These are phyloP conservation scores for Camarhynchus parvulus DNA, from an alignment of 2,113 vertebrate species.

Conservation along the genomic window DNA sequence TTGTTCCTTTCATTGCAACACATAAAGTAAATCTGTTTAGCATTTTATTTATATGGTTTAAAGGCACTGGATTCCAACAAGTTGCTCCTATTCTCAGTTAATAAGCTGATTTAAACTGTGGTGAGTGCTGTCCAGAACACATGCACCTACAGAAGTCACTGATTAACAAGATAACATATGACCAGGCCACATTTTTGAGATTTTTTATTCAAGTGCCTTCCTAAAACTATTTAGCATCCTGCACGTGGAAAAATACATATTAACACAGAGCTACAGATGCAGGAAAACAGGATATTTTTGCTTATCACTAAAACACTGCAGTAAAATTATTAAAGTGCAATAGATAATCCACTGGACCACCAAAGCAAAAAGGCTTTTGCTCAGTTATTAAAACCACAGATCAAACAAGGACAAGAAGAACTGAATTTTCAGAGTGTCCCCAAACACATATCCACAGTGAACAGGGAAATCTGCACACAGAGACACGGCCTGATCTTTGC, in stretches of 20 bases:
- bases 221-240: slow-evolving; percentile 63
- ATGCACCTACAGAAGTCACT: background rate
- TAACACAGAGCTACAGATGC: background rate
- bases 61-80: background rate
- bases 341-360: slow-evolving; percentile 29
- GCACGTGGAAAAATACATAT: slow-evolving; percentile 40
- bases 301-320: background rate
- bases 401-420: slow-evolving; percentile 16
- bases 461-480: background rate
- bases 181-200: slow-evolving; percentile 53
- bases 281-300: slow-evolving; percentile 54
- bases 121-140: background rate
- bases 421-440: background rate
- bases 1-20: background rate
- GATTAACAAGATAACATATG: slow-evolving; percentile 57
- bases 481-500: background rate
- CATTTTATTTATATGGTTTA: background rate
- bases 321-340: slow-evolving; percentile 25
- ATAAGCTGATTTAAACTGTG: background rate
- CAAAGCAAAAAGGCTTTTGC: slow-evolving; percentile 23
- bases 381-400: slow-evolving; percentile 21
- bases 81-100: background rate
- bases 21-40: background rate
- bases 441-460: fast-evolving
- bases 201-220: slow-evolving; percentile 60